These are phyloP conservation scores for Mus pahari DNA, from an alignment of 2,113 vertebrate genomes.

Conservation along the genomic window DNA sequence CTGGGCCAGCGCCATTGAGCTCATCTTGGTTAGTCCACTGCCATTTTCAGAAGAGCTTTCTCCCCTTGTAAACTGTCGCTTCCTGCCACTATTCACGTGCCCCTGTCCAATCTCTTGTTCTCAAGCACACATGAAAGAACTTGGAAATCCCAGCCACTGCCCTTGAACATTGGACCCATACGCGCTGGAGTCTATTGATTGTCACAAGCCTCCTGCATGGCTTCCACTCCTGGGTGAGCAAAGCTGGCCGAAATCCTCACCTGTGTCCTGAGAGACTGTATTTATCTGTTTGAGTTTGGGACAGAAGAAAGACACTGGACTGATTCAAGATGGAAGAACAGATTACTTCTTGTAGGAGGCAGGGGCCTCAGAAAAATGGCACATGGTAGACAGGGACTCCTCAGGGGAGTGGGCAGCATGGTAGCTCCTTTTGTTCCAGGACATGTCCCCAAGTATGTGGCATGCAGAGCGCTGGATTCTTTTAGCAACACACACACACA, in stretches of 20 bases:
- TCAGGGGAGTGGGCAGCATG: fast-evolving
- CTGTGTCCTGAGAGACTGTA: neutral
- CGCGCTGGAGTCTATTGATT: too few species aligned
- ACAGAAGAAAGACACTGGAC: neutral
- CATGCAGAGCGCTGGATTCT: too few species aligned
- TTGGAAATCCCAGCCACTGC: neutral
- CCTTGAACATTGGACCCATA: too few species aligned
- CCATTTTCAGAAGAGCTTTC: neutral
- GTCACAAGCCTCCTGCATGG: neutral
- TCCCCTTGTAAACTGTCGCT: neutral
- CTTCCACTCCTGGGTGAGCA: too few species aligned
- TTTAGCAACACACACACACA: neutral
- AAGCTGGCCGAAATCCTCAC: neutral
- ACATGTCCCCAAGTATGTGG: fast-evolving
- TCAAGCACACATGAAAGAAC: too few species aligned
- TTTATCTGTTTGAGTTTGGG: neutral
- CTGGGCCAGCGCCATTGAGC: fast-evolving
- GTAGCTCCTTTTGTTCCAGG: fast-evolving
- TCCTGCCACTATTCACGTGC: neutral
- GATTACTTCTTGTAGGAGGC: neutral
- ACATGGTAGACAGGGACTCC: neutral
- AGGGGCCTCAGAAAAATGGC: neutral
- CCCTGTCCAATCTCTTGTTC: neutral
- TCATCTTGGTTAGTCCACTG: neutral
- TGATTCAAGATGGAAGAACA: neutral